Conservation (phyloP, 1,140 invertebrate species). For the Trachymyrmex septentrionalis region DNA sequence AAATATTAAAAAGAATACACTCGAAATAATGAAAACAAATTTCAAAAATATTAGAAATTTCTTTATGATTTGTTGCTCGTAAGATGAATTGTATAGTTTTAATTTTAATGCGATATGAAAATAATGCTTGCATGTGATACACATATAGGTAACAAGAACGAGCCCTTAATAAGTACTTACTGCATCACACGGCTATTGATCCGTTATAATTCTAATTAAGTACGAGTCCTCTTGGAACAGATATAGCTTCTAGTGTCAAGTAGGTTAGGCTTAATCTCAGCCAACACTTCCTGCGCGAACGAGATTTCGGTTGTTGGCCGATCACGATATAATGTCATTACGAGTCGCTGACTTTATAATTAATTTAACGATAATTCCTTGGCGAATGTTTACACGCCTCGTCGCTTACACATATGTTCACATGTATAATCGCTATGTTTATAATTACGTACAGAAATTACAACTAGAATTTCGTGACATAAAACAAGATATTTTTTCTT, state of each 20-base stretch:
- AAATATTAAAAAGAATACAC: neutral
- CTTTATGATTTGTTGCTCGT: neutral
- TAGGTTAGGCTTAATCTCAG: slow-evolving; percentile 66
- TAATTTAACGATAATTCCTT: slow-evolving; percentile 40
- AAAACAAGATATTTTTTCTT: neutral
- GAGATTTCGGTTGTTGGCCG: slow-evolving; percentile 56
- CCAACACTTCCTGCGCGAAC: slow-evolving; percentile 46
- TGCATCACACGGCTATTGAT: slow-evolving; percentile 65
- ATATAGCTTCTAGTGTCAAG: slow-evolving; percentile 43
- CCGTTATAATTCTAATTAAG: slow-evolving; percentile 67
- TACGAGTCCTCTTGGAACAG: slow-evolving; percentile 20
- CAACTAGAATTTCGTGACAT: neutral
- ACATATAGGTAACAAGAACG: neutral
- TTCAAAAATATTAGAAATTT: neutral
- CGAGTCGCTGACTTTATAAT: slow-evolving; percentile 33
- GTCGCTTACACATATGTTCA: neutral
- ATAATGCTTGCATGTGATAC: neutral
- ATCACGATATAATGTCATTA: slow-evolving; percentile 52
- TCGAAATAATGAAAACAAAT: neutral
- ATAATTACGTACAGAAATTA: neutral
- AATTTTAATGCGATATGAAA: neutral
- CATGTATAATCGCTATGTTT: neutral
- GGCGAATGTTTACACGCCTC: slow-evolving; percentile 34
- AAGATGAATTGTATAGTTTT: neutral
- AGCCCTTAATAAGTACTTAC: neutral